Percentiles rank a stretch among this genome's conserved stretches.
phyloP scores from a whole-genome alignment of 2,797 vertebrate species.

The Sebastes nivosus region DNA sequence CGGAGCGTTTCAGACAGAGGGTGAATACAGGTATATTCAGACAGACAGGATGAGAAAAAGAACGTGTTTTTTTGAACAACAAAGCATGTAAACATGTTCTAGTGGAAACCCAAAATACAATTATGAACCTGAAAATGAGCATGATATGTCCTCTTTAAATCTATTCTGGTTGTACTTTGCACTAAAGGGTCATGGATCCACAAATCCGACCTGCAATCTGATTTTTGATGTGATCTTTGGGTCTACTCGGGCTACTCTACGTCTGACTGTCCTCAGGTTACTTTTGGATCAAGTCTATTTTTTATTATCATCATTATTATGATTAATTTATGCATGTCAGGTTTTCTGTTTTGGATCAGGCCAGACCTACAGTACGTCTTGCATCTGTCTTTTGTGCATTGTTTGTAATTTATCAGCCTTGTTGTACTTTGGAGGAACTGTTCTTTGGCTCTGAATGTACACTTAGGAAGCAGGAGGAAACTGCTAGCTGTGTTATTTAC shows the following conservation, averaged over 20 bases:
- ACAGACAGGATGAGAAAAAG: too few species aligned
- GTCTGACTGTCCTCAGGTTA: not conserved
- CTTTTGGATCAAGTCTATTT: not conserved
- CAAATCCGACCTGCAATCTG: too few species aligned
- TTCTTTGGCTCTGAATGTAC: not conserved
- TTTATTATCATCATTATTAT: not conserved
- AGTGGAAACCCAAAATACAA: too few species aligned
- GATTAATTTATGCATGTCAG: not conserved
- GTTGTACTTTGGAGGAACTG: not conserved
- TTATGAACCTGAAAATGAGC: too few species aligned
- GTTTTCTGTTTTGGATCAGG: not conserved
- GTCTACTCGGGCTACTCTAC: not conserved
- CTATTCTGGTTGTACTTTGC: too few species aligned
- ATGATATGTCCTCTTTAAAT: too few species aligned
- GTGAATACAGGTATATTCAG: too few species aligned
- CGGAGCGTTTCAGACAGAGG: too few species aligned
- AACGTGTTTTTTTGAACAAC: accelerated
- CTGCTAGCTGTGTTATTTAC: not conserved
- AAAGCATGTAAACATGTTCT: too few species aligned
- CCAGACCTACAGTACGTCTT: not conserved
- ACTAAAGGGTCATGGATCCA: too few species aligned
- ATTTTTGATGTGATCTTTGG: not conserved
- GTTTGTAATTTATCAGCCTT: not conserved
- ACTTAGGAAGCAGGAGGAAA: not conserved
- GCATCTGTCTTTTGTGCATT: not conserved